phyloP scores from a whole-genome alignment of 2,888 invertebrate species.

The Scrobipalpa atriplicella region DNA sequence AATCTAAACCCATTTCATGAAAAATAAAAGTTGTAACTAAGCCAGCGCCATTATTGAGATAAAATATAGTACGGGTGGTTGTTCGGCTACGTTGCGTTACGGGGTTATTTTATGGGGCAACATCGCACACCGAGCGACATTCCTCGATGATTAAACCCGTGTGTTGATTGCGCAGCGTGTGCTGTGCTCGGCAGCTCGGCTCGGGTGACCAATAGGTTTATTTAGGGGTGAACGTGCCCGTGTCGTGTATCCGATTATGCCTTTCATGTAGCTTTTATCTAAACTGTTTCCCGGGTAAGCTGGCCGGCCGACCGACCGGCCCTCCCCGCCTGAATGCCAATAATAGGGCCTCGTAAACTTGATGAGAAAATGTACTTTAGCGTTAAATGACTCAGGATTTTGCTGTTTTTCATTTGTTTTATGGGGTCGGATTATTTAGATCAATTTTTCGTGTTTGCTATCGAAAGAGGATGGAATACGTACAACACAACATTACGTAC shows the following conservation, averaged over 20 bases:
- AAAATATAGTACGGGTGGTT: neutral
- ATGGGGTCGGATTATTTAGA: conserved; percentile 3
- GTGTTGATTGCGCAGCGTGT: conserved; percentile 70
- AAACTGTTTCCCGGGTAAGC: conserved; percentile 24
- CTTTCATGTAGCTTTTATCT: conserved; percentile 25
- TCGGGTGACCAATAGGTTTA: conserved; percentile 55
- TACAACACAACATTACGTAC: neutral
- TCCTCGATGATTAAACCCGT: conserved; percentile 69
- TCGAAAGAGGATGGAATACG: neutral
- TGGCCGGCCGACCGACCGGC: conserved; percentile 8
- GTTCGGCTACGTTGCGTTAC: neutral
- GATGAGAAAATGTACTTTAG: conserved; percentile 24
- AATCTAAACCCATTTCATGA: neutral
- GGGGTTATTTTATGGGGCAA: conserved; percentile 5
- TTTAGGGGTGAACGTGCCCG: conserved; percentile 40
- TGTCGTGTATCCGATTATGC: conserved; percentile 24
- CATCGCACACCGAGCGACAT: conserved; percentile 29
- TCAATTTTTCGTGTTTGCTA: neutral
- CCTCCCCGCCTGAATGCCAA: conserved; percentile 22
- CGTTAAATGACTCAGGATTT: conserved; percentile 24
- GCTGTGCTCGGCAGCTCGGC: conserved; percentile 45
- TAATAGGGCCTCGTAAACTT: conserved; percentile 25
- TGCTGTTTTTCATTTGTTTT: conserved; percentile 18
- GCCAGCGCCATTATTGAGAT: neutral
- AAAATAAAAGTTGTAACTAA: neutral